Base-by-base conservation (phyloP, 2,888 invertebrate genomes). In the Polydrusus cervinus region DNA sequence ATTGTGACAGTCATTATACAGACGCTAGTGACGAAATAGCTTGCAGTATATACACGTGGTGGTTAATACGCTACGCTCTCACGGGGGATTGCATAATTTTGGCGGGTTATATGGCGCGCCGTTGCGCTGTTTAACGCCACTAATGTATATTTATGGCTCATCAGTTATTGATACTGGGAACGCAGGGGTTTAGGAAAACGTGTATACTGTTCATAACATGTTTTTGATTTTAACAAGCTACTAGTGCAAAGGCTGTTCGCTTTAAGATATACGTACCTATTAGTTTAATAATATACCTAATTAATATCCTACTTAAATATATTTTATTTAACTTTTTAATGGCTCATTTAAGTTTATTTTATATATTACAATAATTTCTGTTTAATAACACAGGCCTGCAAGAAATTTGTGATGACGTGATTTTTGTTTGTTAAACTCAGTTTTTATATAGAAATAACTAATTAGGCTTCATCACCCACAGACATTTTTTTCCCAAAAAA, bases 51-150 rank as follows among this genome's bases (percentile, higher is more conserved):
- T 82, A 83, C 85, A 85, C 83, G 69, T 74, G 74, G 81, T 84
- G 84, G 81, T 84, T 86, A 87, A 87, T 85, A 83, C 86, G 81
- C 79, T 79, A 84, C 79, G 80, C 83, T 87, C 87, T 85, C 87
- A 86, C 86, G 86, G 75, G 75, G 85, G 85, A 85, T 86, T 78
- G 78, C 75, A 79, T 78, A 78, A 75, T 78, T 76, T 76, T 53
- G 40, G 67, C 49, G 64, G 55, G 64, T 60, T 69, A 71, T 70
- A 71, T 67, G 69, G 67, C 55, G 69, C 71, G 38, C 62, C 69
- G 62, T 64, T 69, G 72, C 62, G 66, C 75, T 78, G 68, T 77
- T 76, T 77, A 73, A 68, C 53, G 51, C 64, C 64, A 60, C 78
- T 76, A 71, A 77, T 79, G 80, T 78, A 78, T 80, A 78, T 80